Conservation (phyloP, 2,797 vertebrate genomes). For the Sebastes vulpes region DNA sequence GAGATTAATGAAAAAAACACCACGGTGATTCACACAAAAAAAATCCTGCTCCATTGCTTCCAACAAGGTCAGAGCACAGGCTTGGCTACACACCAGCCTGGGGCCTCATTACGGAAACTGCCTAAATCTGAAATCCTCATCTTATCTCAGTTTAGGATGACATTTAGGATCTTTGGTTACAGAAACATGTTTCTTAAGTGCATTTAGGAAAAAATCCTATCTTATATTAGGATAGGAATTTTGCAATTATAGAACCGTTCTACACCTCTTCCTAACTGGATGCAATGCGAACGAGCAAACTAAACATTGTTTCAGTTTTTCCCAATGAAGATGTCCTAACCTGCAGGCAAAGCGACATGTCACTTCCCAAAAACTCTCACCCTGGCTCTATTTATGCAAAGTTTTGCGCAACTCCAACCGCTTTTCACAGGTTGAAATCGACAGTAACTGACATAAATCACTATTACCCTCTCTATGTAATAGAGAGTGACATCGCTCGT, state of each 20-base stretch:
- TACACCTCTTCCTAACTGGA: background rate
- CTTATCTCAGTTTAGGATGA: background rate
- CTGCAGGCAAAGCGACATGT: background rate
- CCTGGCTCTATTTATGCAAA: background rate
- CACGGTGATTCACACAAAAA: background rate
- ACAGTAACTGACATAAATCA: too few relatives aligned
- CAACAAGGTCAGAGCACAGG: background rate
- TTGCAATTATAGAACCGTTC: background rate
- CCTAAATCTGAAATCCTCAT: background rate
- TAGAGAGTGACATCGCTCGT: too few relatives aligned
- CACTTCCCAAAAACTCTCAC: background rate
- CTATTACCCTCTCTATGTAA: too few relatives aligned
- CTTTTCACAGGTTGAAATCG: too few relatives aligned
- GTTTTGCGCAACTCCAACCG: background rate
- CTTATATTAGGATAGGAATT: background rate
- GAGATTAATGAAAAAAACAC: background rate
- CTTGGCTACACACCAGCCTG: background rate
- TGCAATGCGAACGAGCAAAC: background rate
- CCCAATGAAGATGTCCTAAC: too few relatives aligned
- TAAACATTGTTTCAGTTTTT: background rate
- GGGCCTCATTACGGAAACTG: background rate
- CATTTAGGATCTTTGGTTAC: background rate
- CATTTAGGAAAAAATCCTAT: background rate
- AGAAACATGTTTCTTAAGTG: background rate
- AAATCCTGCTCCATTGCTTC: background rate